Evolutionary conservation across 2,113 vertebrate species (phyloP), one percentile per base, ranked within the genome.

Genomic region (Eclectus roratus): DNA sequence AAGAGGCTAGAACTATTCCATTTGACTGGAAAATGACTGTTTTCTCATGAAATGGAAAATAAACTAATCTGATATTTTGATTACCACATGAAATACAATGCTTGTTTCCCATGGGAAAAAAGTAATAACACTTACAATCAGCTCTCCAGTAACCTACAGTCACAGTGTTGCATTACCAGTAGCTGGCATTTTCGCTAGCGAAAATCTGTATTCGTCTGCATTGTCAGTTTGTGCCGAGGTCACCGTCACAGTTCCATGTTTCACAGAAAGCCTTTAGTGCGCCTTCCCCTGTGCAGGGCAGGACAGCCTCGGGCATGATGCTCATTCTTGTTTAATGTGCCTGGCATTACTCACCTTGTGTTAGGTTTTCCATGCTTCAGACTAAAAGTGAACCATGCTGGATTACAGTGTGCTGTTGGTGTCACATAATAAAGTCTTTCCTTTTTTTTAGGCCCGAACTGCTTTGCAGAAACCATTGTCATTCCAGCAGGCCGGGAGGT

Each of bases 401-500:
- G 41, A 11, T 33, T 56, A 17, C 60, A 60, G 35, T 56, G 65
- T 86, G 43, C 71, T 65, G 3, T 6, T 20, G 41, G 17, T n/a
- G 11, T 72, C 10, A 3, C 61, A 11, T 74, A 74, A 89, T 66
- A 63, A 88, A 74, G 47, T 46, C 41, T 94, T n/a, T 87, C 77
- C 60, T 77, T 97, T 93, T 96, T 96, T 96, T 76, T 94, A 99
- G 99, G 99, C 56, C 99, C 99, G 3, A 99, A 99, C 97, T 99
- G 99, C 98, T 99, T 99, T 87, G 99, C 99, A 20, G 99, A 99
- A 97, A 99, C 98, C 3, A 96, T 97, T 6, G 99, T 99, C 79
- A 99, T 99, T 88, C 99, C 99, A 66, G 99, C 99, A 3, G 99
- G 99, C 68, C 98, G 99, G 70, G 99, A 99, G 91, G 99, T 99